These are phyloP conservation scores for Heteropelma amictum DNA, from an alignment of 2,888 invertebrate genomes.

Conservation along the genomic window DNA sequence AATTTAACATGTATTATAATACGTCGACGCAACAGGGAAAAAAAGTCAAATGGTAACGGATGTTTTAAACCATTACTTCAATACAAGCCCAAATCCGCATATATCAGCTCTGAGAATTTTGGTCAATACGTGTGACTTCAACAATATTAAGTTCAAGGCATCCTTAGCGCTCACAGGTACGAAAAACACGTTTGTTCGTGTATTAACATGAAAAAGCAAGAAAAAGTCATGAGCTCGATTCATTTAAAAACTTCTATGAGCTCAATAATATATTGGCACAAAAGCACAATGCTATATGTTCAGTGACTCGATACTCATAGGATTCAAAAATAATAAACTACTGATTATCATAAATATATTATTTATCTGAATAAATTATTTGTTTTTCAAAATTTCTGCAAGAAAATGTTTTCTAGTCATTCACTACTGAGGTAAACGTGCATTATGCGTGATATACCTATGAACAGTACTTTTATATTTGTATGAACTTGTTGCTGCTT, in stretches of 20 bases:
- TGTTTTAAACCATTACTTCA: constrained; percentile 79
- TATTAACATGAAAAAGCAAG: not conserved
- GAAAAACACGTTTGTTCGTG: not conserved
- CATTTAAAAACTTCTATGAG: not conserved
- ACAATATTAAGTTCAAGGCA: constrained; percentile 82
- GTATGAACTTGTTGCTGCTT: not conserved
- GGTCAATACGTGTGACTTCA: constrained; percentile 82
- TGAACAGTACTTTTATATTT: too few species aligned
- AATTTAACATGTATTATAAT: too few species aligned
- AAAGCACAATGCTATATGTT: not conserved
- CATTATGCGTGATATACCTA: too few species aligned
- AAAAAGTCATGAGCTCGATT: not conserved
- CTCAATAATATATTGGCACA: not conserved
- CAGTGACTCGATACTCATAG: not conserved
- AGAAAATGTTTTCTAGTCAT: too few species aligned
- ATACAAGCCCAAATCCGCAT: constrained; percentile 81
- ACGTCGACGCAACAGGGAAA: too few species aligned
- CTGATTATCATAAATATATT: too few species aligned
- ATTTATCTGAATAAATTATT: too few species aligned
- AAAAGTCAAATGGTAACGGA: constrained; percentile 80
- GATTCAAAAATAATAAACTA: too few species aligned
- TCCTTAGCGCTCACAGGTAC: constrained; percentile 80
- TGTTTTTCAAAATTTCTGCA: too few species aligned
- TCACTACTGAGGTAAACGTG: too few species aligned
- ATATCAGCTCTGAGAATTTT: constrained; percentile 81